Base-by-base conservation (phyloP, 2,888 invertebrate species). In the Phalera bucephala region DNA sequence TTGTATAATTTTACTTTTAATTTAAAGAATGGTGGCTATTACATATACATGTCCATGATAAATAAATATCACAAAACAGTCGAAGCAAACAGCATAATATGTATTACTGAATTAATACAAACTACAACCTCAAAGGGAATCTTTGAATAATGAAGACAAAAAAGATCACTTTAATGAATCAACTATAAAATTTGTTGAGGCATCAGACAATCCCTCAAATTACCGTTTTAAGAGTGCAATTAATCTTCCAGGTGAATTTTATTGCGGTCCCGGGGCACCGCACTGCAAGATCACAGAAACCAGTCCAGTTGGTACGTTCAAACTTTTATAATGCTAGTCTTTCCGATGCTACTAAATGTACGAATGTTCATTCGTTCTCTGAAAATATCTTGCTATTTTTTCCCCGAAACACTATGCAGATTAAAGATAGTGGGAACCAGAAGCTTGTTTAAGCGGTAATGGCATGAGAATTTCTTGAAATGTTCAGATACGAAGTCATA, bases 341-440 rank as follows among this genome's bases (percentile, higher is more conserved):
- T 12, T 25, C 12, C 12, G 8, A 11, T 9, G 2, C 2, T 8
- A 9, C 22, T 5, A 20, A 2, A 2, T 20, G 20, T 20, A 1
- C 9, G 40, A 52, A 48, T 40, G 36, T 32, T 40, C 6, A 25
- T 26, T 31, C 22, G 23, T 55, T 52, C 55, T 34, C 28, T 40
- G 50, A 40, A 50, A n/a, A 25, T 14, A 23, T 35, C 22, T 36
- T 33, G 28, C 44, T 47, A 53, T 42, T 51, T 26, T 38, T 56
- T 56, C 56, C 33, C 15, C 30, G 45, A 56, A 56, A 45, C 35
- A 23, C 35, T 42, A 35, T 9, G 15, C 13, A 42, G 51, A 52
- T 56, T 21, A 40, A 33, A 56, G 53, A 56, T 48, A 53, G 25
- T 12, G 12, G 35, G 27, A 45, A 40, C 40, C 43, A 45, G 36